These are phyloP conservation scores for Campoplex capitator DNA, from an alignment of 2,888 invertebrate species.

Conservation along the genomic window DNA sequence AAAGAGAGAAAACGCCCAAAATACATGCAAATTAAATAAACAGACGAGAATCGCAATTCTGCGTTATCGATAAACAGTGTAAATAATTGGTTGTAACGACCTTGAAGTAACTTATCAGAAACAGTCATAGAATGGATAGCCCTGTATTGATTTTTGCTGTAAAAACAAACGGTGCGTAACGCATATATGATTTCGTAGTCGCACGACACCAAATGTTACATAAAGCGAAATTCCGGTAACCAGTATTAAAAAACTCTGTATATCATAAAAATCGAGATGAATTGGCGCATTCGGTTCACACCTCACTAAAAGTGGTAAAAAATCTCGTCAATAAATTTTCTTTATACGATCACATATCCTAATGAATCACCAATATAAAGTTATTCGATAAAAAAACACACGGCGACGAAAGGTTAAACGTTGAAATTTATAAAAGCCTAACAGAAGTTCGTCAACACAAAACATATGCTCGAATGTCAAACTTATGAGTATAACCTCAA, in stretches of 20 bases:
- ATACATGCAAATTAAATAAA: neutral
- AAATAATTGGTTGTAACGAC: neutral
- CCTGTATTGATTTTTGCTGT: neutral
- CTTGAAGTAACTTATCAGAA: neutral
- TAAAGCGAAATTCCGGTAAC: neutral
- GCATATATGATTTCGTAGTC: neutral
- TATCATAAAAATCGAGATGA: neutral
- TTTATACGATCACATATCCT: neutral
- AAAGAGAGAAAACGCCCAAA: neutral
- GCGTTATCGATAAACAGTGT: neutral
- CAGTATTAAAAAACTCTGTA: neutral
- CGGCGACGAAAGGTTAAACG: no score
- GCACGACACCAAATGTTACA: neutral
- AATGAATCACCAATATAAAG: no score
- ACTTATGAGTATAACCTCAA: no score
- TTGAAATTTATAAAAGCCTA: no score
- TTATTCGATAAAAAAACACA: no score
- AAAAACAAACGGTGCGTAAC: neutral
- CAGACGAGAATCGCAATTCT: neutral
- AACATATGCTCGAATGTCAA: no score
- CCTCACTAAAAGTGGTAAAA: neutral
- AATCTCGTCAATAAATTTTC: neutral
- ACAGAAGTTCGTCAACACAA: no score
- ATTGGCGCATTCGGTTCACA: neutral
- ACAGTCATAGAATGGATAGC: neutral